Percentiles rank a stretch among this genome's conserved stretches.
Evolutionary conservation across 2,797 vertebrate genomes (phyloP).

Genomic region (Esox masquinongy): DNA sequence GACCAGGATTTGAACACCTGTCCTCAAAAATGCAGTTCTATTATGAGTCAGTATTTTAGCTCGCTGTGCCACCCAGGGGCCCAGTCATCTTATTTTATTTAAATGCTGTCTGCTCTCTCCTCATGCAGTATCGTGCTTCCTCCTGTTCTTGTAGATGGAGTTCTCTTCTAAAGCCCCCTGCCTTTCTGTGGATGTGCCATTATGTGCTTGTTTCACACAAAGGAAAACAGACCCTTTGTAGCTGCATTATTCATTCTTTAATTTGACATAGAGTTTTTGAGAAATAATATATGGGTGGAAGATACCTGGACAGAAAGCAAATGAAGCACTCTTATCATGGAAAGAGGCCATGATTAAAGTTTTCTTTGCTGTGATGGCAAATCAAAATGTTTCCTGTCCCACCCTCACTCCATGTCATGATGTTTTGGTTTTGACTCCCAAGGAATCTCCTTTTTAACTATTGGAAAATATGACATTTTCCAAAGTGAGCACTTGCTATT

Average conservation of each 20-base stretch:
- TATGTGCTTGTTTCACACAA: constrained; percentile 47
- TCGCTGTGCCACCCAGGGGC: no score
- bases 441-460: constrained; percentile 35
- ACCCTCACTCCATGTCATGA: background rate
- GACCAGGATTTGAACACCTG: no score
- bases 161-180: constrained; percentile 18
- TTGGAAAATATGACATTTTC: constrained; percentile 56
- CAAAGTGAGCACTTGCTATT: constrained; percentile 24
- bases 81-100: no score
- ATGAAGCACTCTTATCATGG: constrained; percentile 45
- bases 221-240: constrained; percentile 36
- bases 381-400: background rate
- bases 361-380: constrained; percentile 35
- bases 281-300: constrained; percentile 33
- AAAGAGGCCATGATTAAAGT: constrained; percentile 37
- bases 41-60: no score
- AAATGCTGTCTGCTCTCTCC: background rate
- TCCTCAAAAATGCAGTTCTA: no score
- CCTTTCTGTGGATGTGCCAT: constrained; percentile 35
- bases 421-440: background rate
- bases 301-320: constrained; percentile 34
- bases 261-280: constrained; percentile 51
- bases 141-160: background rate
- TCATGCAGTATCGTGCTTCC: background rate
- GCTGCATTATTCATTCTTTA: constrained; percentile 48